Conservation (phyloP, 2,113 vertebrate species). For the Phaethon lepturus region DNA sequence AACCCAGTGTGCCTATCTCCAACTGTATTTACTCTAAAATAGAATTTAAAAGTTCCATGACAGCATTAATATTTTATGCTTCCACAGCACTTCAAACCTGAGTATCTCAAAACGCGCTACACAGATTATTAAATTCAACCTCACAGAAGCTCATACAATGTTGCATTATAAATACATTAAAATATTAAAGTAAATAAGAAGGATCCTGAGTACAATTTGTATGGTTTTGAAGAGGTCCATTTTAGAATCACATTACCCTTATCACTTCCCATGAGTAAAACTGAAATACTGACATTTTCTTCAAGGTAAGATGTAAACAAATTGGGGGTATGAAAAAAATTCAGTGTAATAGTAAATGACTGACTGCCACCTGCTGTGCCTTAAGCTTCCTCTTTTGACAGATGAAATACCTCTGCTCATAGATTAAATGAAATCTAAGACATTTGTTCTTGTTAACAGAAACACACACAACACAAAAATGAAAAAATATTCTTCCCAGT, state of each 20-base stretch:
- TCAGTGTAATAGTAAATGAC: background rate
- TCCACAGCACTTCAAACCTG: background rate
- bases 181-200: background rate
- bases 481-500: background rate
- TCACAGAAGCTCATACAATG: background rate
- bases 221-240: fast-evolving
- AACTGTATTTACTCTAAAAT: background rate
- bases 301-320: background rate
- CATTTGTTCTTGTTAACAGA: background rate
- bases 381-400: background rate
- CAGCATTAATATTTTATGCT: background rate
- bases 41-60: background rate
- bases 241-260: background rate
- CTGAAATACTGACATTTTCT: background rate
- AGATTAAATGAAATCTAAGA: background rate
- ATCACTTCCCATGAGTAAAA: background rate
- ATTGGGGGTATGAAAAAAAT: background rate
- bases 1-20: background rate
- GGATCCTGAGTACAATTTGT: background rate
- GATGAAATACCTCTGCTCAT: background rate
- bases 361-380: conserved; percentile 38
- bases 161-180: background rate
- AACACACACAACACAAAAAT: background rate
- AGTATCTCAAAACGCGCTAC: background rate
- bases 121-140: background rate